Base-by-base conservation (phyloP, 2,888 invertebrate species). In the Ptychoptera contaminata region DNA sequence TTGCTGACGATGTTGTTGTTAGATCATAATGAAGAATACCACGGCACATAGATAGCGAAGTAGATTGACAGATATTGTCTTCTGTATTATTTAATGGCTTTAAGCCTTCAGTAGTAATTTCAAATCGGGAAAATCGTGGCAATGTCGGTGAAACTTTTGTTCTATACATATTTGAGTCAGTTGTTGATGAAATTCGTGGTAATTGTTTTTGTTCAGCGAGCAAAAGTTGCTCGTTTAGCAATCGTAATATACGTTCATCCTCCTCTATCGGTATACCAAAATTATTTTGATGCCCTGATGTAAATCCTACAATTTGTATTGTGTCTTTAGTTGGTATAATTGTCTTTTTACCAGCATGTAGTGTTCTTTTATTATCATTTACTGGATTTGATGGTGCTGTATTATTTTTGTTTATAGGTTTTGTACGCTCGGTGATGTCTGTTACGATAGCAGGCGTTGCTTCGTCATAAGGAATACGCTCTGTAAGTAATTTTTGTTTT, bases 21-120 rank as follows among this genome's bases (percentile, higher is more conserved):
- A 78, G 58, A 60, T 78, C 78, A 55, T 79, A 79, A 1, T 76
- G 77, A n/a, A 78, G 60, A 4, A 78, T 70, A 2, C 76, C 77
- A n/a, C 73, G 72, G 52, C 79, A 79, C 54, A 66, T 60, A 34
- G 53, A 50, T 37, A 65, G 35, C 12, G 61, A 57, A 2, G 65
- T 65, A 3, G 66, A 66, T 48, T 58, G 56, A 47, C 66, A 66
- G 40, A 43, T 63, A 70, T 70, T 70, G 46, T 71, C 54, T 45
- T 53, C 51, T 16, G 50, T 48, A 9, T 51, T 68, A 31, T 59
- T 58, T 50, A 63, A 31, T 12, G 12, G 64, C 37, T 56, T 55
- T 56, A 63, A 65, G 40, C 47, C 50, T 45, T 50, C 52, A n/a
- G 52, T 54, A 16, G 65, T 56, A 47, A 66, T 66, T 48, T 65